Evolutionary conservation across 2,113 vertebrate genomes (phyloP), one percentile per base, ranked within the genome.

Genomic region (Egretta garzetta): DNA sequence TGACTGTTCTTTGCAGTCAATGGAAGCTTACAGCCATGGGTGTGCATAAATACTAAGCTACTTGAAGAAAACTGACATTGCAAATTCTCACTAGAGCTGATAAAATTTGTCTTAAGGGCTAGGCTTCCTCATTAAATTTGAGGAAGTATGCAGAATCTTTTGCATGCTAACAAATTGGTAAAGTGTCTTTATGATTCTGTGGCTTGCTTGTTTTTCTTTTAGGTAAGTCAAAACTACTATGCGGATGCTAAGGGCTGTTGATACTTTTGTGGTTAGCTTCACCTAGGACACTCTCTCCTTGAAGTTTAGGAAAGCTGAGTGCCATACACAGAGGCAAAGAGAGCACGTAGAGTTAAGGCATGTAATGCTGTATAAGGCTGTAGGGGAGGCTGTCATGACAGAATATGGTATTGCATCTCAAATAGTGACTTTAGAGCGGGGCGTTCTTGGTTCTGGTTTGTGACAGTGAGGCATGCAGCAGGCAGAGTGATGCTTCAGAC

Each of bases 171-270:
- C 4, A 76, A 59, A 60, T 88, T 5, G 52, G 11, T 32, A 35
- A 28, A 1, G 33, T 49, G 32, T 23, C 12, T 43, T 84, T 9
- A 24, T 32, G 9, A 11, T 33, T 45, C 47, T 70, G 59, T 4
- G 11, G 6, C 58, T 88, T 76, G 5, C 4, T 59, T 64, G 5
- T 33, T 64, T 68, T 64, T 39, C 32, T 67, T 63, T 68, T 41
- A 30, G 9, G 8, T 21, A 71, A 68, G 22, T 55, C 9, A 37
- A 23, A 89, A 27, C 9, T 71, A 21, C 21, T 22, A 27, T 43
- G 14, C 1, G 6, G 22, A 18, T 4, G 15, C 3, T 47, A 50
- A 47, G 12, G 23, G 4, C 10, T 8, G 30, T 3, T 87, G n/a
- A 20, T 39, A 41, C 59, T 60, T 88, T 76, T 64, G 33, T 86